Conservation (phyloP, 1,140 invertebrate genomes). For the Hylyphantes graminicola region DNA sequence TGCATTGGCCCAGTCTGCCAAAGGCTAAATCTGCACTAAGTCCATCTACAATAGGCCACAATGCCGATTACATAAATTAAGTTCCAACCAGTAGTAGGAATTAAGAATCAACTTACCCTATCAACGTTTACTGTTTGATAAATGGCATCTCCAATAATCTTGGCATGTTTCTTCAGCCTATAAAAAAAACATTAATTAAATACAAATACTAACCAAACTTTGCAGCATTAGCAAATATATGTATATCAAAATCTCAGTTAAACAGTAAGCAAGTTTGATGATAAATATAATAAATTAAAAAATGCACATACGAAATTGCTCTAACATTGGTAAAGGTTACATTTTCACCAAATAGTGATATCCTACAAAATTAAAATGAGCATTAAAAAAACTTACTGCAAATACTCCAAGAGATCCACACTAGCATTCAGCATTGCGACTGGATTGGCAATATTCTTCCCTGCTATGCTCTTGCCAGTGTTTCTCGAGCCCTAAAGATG, state of each 20-base stretch:
- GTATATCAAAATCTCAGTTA: too few species aligned
- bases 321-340: background rate
- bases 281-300: too few species aligned
- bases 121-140: slow-evolving; percentile 85
- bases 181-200: background rate
- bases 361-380: background rate
- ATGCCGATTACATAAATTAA: too few species aligned
- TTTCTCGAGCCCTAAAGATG: slow-evolving; percentile 82
- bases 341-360: background rate
- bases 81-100: too few species aligned
- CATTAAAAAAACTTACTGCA: slow-evolving; percentile 71
- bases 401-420: slow-evolving; percentile 91
- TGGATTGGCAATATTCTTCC: slow-evolving; percentile 97
- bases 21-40: too few species aligned
- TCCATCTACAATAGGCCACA: too few species aligned
- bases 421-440: slow-evolving; percentile 94
- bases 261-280: too few species aligned
- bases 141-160: slow-evolving; percentile 81
- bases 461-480: slow-evolving; percentile 90
- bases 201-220: too few species aligned
- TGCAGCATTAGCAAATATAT: too few species aligned
- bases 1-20: too few species aligned
- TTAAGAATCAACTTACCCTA: slow-evolving; percentile 69
- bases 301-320: too few species aligned
- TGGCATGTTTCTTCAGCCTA: slow-evolving; percentile 80